Conservation (phyloP, 2,888 invertebrate species). For the Eudemis profundana region DNA sequence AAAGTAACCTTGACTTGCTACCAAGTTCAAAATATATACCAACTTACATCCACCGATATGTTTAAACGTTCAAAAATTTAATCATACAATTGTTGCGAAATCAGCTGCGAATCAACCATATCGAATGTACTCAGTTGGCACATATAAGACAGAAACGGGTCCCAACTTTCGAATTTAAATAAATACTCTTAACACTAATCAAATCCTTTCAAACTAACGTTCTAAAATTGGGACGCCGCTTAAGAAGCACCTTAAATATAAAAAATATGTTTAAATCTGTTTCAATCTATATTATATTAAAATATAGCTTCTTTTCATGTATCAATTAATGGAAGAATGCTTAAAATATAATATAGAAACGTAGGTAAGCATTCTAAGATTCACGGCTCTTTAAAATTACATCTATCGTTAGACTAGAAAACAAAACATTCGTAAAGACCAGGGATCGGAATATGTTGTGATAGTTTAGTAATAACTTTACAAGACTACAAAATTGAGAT, state of each 20-base stretch:
- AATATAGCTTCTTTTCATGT: conserved; percentile 76
- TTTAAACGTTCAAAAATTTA: conserved; percentile 47
- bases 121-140: conserved; percentile 67
- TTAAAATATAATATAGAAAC: conserved; percentile 69
- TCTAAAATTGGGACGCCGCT: conserved; percentile 67
- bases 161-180: conserved; percentile 66
- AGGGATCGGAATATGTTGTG: not conserved
- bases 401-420: conserved; percentile 81
- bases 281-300: conserved; percentile 62
- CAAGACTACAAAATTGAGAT: not conserved
- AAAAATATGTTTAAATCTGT: conserved; percentile 60
- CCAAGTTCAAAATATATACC: conserved; percentile 61
- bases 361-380: conserved; percentile 55
- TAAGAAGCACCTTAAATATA: conserved; percentile 74
- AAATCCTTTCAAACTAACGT: conserved; percentile 73
- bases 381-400: conserved; percentile 56
- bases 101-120: conserved; percentile 25
- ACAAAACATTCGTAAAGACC: conserved; percentile 71
- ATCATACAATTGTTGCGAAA: conserved; percentile 7
- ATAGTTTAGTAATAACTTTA: not conserved
- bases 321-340: conserved; percentile 73
- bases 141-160: conserved; percentile 67
- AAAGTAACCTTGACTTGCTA: conserved; percentile 70
- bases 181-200: conserved; percentile 76
- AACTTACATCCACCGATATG: conserved; percentile 72